phyloP scores from a whole-genome alignment of 2,797 vertebrate genomes.

The Phylloscopus collybita region DNA sequence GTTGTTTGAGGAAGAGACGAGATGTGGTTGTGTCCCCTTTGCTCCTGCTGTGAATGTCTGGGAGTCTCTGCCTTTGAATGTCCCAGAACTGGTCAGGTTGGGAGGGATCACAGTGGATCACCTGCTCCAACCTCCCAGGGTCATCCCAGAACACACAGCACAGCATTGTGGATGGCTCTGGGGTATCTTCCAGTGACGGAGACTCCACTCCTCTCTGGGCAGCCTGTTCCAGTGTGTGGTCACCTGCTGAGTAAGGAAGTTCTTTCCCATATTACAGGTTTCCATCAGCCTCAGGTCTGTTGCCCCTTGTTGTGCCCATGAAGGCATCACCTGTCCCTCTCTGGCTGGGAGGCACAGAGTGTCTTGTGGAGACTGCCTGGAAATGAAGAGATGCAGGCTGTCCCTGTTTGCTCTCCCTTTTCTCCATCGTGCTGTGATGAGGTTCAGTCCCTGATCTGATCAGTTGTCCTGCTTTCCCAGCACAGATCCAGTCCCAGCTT shows the following conservation, averaged over 20 bases:
- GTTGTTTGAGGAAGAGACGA: fast-evolving
- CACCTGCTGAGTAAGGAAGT: background rate
- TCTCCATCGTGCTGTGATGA: fast-evolving
- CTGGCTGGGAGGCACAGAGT: background rate
- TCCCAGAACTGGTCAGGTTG: background rate
- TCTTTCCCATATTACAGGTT: background rate
- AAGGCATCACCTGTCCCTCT: background rate
- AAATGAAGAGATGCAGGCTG: background rate
- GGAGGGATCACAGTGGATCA: background rate
- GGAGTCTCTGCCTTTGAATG: background rate
- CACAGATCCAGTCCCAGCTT: background rate
- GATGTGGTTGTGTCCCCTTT: fast-evolving
- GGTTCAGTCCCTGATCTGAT: background rate
- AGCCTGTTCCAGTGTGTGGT: background rate
- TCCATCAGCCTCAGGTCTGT: background rate
- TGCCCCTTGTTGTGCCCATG: background rate
- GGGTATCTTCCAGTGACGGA: background rate
- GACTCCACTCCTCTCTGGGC: background rate
- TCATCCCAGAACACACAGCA: background rate
- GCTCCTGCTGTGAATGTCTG: background rate
- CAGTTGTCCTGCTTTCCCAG: background rate
- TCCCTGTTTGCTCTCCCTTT: background rate
- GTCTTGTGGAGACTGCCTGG: background rate
- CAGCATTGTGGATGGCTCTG: background rate
- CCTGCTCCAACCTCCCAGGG: background rate